A percentile compares a stretch with the other conserved stretches of the same genome.
phyloP scores from a whole-genome alignment of 2,797 vertebrate species.

The Macrochelys suwanniensis region DNA sequence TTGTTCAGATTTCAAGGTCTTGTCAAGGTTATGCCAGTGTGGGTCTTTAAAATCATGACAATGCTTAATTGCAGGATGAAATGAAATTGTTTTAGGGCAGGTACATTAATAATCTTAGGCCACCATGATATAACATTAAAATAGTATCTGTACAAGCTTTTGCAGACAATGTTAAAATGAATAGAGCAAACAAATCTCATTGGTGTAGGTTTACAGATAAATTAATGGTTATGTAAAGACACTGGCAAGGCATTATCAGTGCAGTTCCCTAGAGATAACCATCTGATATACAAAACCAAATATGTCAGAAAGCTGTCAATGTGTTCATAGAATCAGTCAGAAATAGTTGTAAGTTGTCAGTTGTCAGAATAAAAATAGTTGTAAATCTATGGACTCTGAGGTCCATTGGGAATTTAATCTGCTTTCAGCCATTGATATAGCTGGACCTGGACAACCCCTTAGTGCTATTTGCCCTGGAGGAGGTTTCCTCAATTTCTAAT shows the following conservation, averaged over 20 bases:
- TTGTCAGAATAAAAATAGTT: neutral
- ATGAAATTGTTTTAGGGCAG: neutral
- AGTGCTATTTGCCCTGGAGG: neutral
- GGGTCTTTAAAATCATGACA: neutral
- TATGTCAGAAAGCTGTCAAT: neutral
- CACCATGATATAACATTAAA: accelerated
- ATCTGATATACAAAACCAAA: neutral
- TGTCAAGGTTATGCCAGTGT: neutral
- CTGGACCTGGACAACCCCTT: neutral
- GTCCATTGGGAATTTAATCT: neutral
- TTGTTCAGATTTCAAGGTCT: neutral
- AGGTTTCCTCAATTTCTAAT: neutral
- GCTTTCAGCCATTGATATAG: neutral
- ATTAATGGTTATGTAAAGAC: neutral
- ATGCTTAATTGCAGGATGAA: neutral
- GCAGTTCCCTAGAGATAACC: neutral
- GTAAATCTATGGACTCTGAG: neutral
- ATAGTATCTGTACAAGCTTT: neutral
- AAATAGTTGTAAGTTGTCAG: too few species aligned
- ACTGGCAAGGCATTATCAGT: neutral
- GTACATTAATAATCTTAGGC: neutral
- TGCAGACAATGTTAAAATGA: neutral
- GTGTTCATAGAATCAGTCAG: neutral
- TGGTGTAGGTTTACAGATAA: neutral
- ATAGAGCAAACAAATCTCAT: neutral